These are phyloP conservation scores for Aleiodes testaceus DNA, from an alignment of 2,888 invertebrate species.

Conservation along the genomic window DNA sequence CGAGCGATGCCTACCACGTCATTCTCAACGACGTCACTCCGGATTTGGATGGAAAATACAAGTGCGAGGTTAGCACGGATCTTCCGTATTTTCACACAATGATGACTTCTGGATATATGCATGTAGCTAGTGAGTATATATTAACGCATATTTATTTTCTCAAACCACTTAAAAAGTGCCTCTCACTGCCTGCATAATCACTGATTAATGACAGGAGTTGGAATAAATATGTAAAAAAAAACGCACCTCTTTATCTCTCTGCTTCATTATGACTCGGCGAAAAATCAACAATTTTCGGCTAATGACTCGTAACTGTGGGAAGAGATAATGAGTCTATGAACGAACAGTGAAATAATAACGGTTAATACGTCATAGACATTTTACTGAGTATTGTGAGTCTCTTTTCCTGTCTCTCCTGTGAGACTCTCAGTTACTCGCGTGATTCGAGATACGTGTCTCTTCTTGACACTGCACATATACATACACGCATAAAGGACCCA, in stretches of 20 bases:
- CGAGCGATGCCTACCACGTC: constrained; percentile 72
- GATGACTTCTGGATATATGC: constrained; percentile 79
- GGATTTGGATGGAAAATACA: constrained; percentile 82
- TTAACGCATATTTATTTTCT: not conserved
- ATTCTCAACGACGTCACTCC: constrained; percentile 81
- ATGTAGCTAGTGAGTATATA: constrained; percentile 83
- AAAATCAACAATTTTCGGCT: constrained; percentile 34
- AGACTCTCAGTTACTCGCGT: constrained; percentile 15
- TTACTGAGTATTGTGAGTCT: constrained; percentile 24
- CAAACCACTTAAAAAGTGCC: not conserved
- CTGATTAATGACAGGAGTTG: constrained; percentile 17
- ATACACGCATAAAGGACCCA: not conserved
- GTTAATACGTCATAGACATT: constrained; percentile 15
- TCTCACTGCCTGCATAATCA: constrained; percentile 5
- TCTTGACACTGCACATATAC: constrained; percentile 7
- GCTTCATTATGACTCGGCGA: not conserved
- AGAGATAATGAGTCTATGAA: constrained; percentile 17
- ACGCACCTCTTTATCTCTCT: not conserved
- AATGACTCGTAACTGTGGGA: constrained; percentile 41
- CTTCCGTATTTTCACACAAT: constrained; percentile 83
- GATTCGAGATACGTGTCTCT: constrained; percentile 8
- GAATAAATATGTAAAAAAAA: not conserved
- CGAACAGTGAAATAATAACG: constrained; percentile 23
- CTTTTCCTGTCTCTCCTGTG: not conserved
- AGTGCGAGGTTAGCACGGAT: constrained; percentile 85